Percentiles rank a stretch among this genome's conserved stretches.
Conservation (phyloP, 2,797 vertebrate genomes). For the Bucorvus abyssinicus region DNA sequence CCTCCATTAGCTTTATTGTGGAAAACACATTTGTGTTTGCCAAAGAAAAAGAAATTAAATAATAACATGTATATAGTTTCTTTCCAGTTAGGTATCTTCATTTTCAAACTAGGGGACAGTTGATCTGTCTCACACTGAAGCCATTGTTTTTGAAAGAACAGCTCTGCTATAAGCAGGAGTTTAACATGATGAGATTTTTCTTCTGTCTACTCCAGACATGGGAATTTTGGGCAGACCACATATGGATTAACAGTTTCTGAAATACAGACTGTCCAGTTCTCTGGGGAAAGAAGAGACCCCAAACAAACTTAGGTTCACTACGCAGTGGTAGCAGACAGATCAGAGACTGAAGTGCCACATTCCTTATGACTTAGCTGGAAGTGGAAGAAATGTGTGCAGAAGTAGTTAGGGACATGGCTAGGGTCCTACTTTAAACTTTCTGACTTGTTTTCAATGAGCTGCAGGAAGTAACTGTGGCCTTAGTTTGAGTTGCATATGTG, state of each 20-base stretch:
- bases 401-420: not conserved
- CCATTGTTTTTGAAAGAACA: not conserved
- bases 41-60: not conserved
- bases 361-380: not conserved
- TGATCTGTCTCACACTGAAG: not conserved
- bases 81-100: not conserved
- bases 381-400: not conserved
- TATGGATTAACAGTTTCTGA: not conserved
- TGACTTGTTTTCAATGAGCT: not conserved
- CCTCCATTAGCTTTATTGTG: not conserved
- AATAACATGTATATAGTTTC: not conserved
- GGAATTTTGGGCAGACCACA: not conserved
- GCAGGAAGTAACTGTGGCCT: not conserved
- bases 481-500: not conserved
- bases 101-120: not conserved
- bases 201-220: not conserved
- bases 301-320: not conserved
- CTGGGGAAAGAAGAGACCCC: not conserved
- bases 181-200: not conserved
- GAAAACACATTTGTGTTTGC: not conserved
- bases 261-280: not conserved
- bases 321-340: accelerated
- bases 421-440: not conserved
- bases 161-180: not conserved
- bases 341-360: not conserved